Base-by-base conservation (phyloP, 2,888 invertebrate species). In the Thumatha senex region DNA sequence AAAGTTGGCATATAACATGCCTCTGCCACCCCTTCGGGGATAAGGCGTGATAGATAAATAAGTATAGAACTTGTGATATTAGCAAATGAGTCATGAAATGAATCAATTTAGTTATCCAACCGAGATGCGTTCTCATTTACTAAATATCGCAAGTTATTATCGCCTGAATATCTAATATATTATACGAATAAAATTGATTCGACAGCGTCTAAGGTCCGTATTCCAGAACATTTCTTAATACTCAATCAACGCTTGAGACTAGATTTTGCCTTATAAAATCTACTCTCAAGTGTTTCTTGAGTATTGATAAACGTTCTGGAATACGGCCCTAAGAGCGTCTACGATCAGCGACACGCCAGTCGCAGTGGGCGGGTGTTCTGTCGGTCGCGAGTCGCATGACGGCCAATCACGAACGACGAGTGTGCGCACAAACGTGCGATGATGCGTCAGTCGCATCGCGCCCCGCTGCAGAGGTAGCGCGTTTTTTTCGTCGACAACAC, bases 381-480 rank as follows among this genome's bases (percentile, higher is more conserved):
- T 53, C 67, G 57, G 63, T 64, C 69, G 69, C 56, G 41, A 58
- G 61, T 62, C 74, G 74, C 72, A 68, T 56, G 49, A 57, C 67
- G 66, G 58, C 72, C 76, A 73, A 72, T 70, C 61, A 66, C 57
- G 61, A 53, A 50, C 59, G 56, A 45, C 61, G 63, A 60, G 67
- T 57, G 66, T 70, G 70, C 76, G 74, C 67, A 68, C 63, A 70
- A 70, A 61, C 67, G 64, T 64, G 70, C 68, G 63, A 70, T 59
- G 63, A 61, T 61, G 68, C 76, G 74, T 71, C 80, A 79, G 79
- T 80, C 78, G 79, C 71, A 74, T 69, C 72, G 75, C 71, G 57
- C 63, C 52, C 60, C 63, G 67, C 56, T 56, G 61, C 56, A 71
- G 67, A 63, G 63, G 67, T 64, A 62, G 68, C 67, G 76, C 79